Evolutionary conservation across 2,797 vertebrate genomes (phyloP), one percentile per base, ranked within the genome.

Genomic region (Benthosema pterotum): DNA sequence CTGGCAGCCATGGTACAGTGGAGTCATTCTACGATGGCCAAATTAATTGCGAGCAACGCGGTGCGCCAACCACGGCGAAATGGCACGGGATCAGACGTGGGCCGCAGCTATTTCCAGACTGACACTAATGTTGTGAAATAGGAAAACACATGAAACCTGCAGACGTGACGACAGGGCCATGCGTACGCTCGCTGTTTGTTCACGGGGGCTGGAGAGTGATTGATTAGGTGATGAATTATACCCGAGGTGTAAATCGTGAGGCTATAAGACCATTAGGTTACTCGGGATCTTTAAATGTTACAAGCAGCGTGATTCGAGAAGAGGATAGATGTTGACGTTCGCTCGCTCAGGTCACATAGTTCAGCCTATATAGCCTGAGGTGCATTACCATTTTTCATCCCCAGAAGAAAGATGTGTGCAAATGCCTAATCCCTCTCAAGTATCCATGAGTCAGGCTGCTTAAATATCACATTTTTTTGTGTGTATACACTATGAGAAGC

Each of bases 361-460:
- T 79, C 70, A 52, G 66, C 73, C 17, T 57, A n/a, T n/a, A n/a
- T n/a, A 60, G 19, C 48, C 65, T 60, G 48, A 60, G 55, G 25
- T 38, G 45, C 43, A 60, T 70, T 76, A 79, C 48, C 65, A 71
- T 83, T 78, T 76, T 77, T 86, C 72, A 83, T 83, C 65, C 57
- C 32, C 0, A 11, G 65, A 79, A 84, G 72, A 79, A 85, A 82
- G 83, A 75, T 19, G 16, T 66, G 57, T n/a, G 15, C 11, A 47
- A n/a, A 49, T 5, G 42, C 5, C 22, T 25, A 6, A 55, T 72
- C 15, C 13, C 71, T 85, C 71, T 63, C 56, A 2, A 65, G 68
- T 78, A 61, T 72, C 72, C 67, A n/a, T 6, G 71, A 77, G 42
- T 66, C 76, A 66, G 55, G 22, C 13, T 25, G 38, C 22, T 47